These are phyloP conservation scores for Megalurothrips usitatus DNA, from an alignment of 2,888 invertebrate genomes.

Conservation along the genomic window DNA sequence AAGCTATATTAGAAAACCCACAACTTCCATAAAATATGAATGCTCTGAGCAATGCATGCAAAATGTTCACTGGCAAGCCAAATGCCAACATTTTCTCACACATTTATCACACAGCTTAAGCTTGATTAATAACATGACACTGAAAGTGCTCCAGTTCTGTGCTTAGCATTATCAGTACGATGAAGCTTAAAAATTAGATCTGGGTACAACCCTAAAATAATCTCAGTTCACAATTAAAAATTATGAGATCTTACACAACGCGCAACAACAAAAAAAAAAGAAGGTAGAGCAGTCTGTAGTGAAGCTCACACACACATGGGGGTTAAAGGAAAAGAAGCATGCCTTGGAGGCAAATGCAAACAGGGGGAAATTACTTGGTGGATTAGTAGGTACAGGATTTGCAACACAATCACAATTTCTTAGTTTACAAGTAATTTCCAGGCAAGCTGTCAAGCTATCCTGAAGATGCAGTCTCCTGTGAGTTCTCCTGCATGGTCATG, in stretches of 20 bases:
- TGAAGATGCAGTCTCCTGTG: conserved; percentile 58
- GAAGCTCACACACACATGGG: not conserved
- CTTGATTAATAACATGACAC: conserved; percentile 7
- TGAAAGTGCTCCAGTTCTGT: not conserved
- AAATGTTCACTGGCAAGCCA: not conserved
- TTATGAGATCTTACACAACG: conserved; percentile 17
- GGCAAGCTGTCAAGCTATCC: conserved; percentile 49
- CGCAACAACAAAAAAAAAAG: conserved; percentile 14
- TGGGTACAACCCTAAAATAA: not conserved
- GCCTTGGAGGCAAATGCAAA: not conserved
- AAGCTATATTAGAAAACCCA: conserved; percentile 6
- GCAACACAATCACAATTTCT: not conserved
- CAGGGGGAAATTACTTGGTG: not conserved
- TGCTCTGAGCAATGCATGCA: conserved; percentile 19
- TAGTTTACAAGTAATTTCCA: not conserved
- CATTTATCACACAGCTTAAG: conserved; percentile 18
- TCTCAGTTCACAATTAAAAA: not conserved
- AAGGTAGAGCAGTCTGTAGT: not conserved
- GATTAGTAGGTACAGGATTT: not conserved
- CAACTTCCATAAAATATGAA: conserved; percentile 21
- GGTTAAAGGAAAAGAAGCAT: not conserved
- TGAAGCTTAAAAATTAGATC: conserved; percentile 14
- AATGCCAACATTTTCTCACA: not conserved
- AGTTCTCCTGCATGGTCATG: conserved; percentile 44
- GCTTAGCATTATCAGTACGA: conserved; percentile 21